Base-by-base conservation (phyloP, 1,140 invertebrate genomes). In the Zaprionus capensis region DNA sequence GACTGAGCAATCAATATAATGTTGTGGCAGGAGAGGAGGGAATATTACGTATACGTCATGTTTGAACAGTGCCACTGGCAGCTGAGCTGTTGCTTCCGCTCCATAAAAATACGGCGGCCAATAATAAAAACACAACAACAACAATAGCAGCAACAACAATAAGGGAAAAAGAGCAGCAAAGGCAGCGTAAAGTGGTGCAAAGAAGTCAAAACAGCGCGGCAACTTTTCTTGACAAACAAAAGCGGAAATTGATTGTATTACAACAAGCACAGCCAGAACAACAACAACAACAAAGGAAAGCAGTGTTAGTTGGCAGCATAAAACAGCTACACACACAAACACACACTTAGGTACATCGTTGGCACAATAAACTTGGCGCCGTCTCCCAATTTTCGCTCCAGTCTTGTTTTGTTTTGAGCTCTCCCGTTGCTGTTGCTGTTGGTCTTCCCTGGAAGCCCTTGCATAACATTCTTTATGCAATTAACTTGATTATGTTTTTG, bases 221-320 rank as follows among this genome's bases (percentile, higher is more conserved):
- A 78, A 90, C 78, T 88, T 88, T 88, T 64, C 84, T 73, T 78
- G 84, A 88, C 85, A 88, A 90, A 88, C 84, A 90, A 88, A 76
- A 88, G 85, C 84, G 85, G 84, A 88, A 88, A 88, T 88, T 88
- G 84, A 88, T 88, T 88, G 84, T 88, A 84, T 88, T 87, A 83
- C 83, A 86, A 63, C 53, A 72, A 53, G 46, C 67, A 55, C 17
- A 71, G 36, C 3, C 61, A 28, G 53, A 24, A 11, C 41, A 44
- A 83, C 84, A 86, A 63, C 53, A 72, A 59, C 26, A 62, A 22
- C 51, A 28, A 7, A 31, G 66, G 51, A 46, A 75, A 59, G 64
- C 64, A 64, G 28, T 76, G 59, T 68, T 67, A 72, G 71, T 74
- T 74, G 65, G 34, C 71, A 78, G 73, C 81, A 84, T 81, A 78